Percentiles rank a stretch among this genome's conserved stretches.
These are phyloP conservation scores for Sciurus carolinensis DNA, from an alignment of 2,797 vertebrate species.

Conservation along the genomic window DNA sequence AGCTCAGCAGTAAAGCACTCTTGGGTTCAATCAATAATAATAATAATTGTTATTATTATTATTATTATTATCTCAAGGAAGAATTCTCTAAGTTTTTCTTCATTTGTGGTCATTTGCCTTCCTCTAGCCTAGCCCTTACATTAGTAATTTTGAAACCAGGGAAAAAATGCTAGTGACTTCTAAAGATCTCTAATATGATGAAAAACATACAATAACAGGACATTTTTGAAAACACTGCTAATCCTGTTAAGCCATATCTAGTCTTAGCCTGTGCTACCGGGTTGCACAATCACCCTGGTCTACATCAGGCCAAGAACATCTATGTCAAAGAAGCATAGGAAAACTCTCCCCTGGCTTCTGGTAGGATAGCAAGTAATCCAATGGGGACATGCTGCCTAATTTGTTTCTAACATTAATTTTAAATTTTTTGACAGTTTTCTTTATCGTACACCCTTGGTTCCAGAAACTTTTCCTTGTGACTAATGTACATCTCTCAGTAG, in stretches of 20 bases:
- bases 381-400: neutral
- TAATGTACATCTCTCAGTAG: neutral
- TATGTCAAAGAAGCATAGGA: slow-evolving; percentile 4
- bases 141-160: slow-evolving; percentile 23
- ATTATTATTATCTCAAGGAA: neutral
- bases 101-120: neutral
- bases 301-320: neutral
- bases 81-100: neutral
- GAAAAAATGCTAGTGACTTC: neutral
- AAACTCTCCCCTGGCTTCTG: neutral
- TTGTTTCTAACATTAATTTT: slow-evolving; percentile 46
- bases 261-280: neutral
- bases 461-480: slow-evolving; percentile 32
- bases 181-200: neutral
- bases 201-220: neutral
- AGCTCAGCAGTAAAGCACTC: neutral
- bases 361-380: neutral
- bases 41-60: neutral
- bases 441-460: neutral
- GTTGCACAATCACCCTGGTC: neutral
- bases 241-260: neutral
- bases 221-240: slow-evolving; percentile 17
- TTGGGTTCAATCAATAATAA: neutral
- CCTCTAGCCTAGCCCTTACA: neutral
- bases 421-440: neutral